Conservation (phyloP, 2,888 invertebrate genomes). For the Abrostola triplasia region DNA sequence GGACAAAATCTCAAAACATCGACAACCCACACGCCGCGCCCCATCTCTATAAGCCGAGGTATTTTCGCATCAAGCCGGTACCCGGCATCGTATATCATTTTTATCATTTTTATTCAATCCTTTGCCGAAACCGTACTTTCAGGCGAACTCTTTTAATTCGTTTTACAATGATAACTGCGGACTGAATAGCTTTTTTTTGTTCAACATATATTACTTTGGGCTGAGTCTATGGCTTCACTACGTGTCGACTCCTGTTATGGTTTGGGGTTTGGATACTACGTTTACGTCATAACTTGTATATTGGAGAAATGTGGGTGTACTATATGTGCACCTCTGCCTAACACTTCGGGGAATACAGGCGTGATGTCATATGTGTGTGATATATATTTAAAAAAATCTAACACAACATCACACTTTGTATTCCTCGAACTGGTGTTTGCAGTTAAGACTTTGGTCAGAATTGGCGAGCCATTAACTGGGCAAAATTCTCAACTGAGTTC, state of each 20-base stretch:
- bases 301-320: no score
- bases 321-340: no score
- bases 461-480: no score
- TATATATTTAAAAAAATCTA: no score
- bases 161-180: slow-evolving; percentile 83
- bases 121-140: slow-evolving; percentile 83
- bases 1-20: slow-evolving; percentile 22
- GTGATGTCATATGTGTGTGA: no score
- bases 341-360: no score
- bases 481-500: no score
- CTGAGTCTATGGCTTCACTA: slow-evolving; percentile 49
- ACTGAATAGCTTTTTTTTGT: slow-evolving; percentile 56
- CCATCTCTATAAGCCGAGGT: slow-evolving; percentile 52
- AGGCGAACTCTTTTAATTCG: slow-evolving; percentile 81
- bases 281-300: no score
- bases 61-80: slow-evolving; percentile 65
- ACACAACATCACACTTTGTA: no score
- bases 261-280: slow-evolving; percentile 15
- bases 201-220: slow-evolving; percentile 58
- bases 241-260: slow-evolving; percentile 13
- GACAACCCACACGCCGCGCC: slow-evolving; percentile 17
- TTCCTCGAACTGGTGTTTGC: no score
- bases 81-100: slow-evolving; percentile 80
- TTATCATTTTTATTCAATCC: slow-evolving; percentile 84
- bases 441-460: no score